Percentiles rank a stretch among this genome's conserved stretches.
Evolutionary conservation across 1,140 invertebrate genomes (phyloP).

Genomic region (Rhopalosiphum maidis): DNA sequence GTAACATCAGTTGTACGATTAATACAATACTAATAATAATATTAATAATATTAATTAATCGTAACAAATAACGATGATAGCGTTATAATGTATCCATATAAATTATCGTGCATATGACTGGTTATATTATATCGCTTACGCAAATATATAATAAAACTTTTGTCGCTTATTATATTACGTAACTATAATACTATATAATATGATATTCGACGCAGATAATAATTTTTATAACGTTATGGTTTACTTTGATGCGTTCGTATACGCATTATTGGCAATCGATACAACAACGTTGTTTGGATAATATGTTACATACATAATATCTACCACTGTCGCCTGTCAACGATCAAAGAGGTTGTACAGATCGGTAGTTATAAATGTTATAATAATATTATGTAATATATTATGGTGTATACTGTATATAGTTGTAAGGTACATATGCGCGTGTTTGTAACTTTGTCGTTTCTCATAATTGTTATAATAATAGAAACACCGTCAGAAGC

Average conservation of each 20-base stretch:
- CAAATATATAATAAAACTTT: slow-evolving; percentile 2
- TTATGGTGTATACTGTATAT: not conserved
- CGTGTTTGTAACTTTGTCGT: not conserved
- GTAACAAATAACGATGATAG: not conserved
- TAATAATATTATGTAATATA: not conserved
- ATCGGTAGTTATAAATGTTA: not conserved
- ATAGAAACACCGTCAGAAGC: not conserved
- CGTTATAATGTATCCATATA: not conserved
- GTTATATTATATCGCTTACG: not conserved
- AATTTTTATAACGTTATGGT: slow-evolving; percentile 1
- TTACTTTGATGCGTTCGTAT: not conserved
- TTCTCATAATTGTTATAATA: not conserved
- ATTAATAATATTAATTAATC: not conserved
- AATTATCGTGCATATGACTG: not conserved
- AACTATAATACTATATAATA: not conserved
- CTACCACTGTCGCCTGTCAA: not conserved
- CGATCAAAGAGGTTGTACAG: not conserved
- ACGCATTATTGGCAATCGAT: not conserved
- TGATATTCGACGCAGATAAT: not conserved
- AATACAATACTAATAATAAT: not conserved
- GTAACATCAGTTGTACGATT: not conserved
- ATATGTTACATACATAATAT: not conserved
- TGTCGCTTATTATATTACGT: not conserved
- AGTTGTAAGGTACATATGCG: not conserved
- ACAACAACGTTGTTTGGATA: not conserved